A percentile compares a stretch with the other conserved stretches of the same genome.
Conservation (phyloP, 2,113 vertebrate genomes). For the Corythornis vintsioides region DNA sequence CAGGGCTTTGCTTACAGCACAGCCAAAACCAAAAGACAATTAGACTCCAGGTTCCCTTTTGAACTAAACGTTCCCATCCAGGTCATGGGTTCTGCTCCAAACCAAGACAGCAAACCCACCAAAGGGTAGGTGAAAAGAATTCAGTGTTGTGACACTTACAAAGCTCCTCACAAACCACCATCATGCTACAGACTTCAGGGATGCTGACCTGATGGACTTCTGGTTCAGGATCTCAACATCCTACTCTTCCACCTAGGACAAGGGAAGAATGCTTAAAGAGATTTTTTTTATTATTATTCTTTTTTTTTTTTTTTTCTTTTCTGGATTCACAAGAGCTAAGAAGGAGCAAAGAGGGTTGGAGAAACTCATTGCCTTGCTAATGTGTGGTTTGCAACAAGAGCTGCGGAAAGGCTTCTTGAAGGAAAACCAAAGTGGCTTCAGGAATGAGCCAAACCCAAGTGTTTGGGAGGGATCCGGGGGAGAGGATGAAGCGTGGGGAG, state of each 20-base stretch:
- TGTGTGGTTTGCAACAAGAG: constrained; percentile 59
- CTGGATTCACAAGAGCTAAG: background rate
- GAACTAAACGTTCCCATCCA: constrained; percentile 8
- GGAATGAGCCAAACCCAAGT: constrained; percentile 57
- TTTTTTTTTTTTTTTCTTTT: background rate
- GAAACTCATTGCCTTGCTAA: constrained; percentile 53
- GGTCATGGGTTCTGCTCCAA: constrained; percentile 27
- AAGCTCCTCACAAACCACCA: background rate
- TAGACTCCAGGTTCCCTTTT: constrained; percentile 23
- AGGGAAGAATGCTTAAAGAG: background rate
- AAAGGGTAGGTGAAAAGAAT: background rate
- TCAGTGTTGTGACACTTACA: background rate
- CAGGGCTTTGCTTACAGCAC: background rate
- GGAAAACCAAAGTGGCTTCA: constrained; percentile 23
- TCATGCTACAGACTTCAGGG: fast-evolving
- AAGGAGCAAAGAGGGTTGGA: background rate
- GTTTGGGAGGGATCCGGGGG: constrained; percentile 31
- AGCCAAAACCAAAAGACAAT: constrained; percentile 47
- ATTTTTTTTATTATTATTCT: no score
- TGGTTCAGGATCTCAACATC: background rate
- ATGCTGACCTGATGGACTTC: background rate
- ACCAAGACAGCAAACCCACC: background rate
- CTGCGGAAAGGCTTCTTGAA: constrained; percentile 34
- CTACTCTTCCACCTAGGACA: background rate
- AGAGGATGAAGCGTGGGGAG: background rate